Conservation (phyloP, 1,140 invertebrate genomes). For the Pectinophora gossypiella region DNA sequence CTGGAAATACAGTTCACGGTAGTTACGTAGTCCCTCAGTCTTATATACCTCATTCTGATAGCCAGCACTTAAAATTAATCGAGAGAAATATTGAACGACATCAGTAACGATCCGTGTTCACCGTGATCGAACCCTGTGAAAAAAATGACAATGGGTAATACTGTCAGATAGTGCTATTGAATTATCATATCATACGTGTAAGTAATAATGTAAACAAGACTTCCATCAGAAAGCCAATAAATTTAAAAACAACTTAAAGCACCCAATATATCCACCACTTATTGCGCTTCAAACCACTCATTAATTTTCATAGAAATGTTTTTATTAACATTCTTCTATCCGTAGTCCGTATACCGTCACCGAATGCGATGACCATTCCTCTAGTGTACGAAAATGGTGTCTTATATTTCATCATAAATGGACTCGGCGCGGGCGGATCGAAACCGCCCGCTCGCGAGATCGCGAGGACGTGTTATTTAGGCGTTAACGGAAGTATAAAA, state of each 20-base stretch:
- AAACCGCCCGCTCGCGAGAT: constrained; percentile 30
- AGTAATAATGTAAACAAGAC: constrained; percentile 39
- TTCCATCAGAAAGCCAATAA: constrained; percentile 41
- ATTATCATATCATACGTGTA: constrained; percentile 34
- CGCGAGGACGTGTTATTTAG: constrained; percentile 56
- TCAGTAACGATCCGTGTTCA: neutral
- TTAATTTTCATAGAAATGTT: constrained; percentile 22
- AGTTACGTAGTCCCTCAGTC: constrained; percentile 70
- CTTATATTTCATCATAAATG: constrained; percentile 42
- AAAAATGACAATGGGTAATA: constrained; percentile 22
- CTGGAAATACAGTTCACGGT: constrained; percentile 67
- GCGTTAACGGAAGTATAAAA: constrained; percentile 60
- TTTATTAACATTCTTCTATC: neutral
- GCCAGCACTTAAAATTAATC: constrained; percentile 39
- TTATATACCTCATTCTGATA: constrained; percentile 59
- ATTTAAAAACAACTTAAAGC: constrained; percentile 63
- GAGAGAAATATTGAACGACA: neutral
- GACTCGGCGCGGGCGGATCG: constrained; percentile 40
- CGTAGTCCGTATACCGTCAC: neutral
- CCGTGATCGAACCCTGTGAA: neutral
- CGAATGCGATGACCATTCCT: neutral
- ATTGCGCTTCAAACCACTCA: constrained; percentile 37
- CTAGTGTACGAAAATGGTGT: neutral
- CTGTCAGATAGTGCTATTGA: constrained; percentile 48
- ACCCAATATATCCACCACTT: constrained; percentile 56